phyloP scores from a whole-genome alignment of 2,797 vertebrate genomes.

The Simalia tracyae region DNA sequence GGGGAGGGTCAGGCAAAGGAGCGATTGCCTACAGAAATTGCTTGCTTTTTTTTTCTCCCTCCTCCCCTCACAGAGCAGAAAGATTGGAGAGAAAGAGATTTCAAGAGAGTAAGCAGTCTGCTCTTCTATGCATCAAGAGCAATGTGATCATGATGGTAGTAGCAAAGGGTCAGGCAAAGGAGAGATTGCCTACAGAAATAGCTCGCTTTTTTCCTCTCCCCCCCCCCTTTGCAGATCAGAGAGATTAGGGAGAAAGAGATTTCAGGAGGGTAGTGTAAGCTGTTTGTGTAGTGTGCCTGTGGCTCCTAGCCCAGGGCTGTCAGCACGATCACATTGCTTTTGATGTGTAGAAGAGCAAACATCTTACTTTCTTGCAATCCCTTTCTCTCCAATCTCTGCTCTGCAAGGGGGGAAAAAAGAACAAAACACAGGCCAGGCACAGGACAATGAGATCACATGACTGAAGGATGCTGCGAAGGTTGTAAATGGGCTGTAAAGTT shows the following conservation, averaged over 20 bases:
- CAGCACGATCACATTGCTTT: background rate
- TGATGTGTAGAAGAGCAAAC: background rate
- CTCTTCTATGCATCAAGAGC: background rate
- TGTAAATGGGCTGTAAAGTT: background rate
- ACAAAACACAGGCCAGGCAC: background rate
- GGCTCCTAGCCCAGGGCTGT: background rate
- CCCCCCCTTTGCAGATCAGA: background rate
- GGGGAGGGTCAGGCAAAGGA: background rate
- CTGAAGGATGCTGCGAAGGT: background rate
- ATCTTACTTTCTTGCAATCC: background rate
- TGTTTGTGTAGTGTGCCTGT: background rate
- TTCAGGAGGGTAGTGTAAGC: background rate
- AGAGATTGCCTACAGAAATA: too few species aligned
- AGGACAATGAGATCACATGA: background rate
- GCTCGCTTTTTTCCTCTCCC: too few species aligned
- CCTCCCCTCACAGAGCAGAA: background rate
- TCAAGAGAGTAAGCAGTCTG: background rate
- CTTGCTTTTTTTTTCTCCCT: background rate
- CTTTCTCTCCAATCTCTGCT: background rate
- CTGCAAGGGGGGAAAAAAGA: background rate
- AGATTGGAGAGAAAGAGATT: background rate
- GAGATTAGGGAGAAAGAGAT: background rate
- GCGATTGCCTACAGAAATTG: background rate
- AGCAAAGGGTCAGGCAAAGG: too few species aligned
- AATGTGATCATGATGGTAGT: background rate